Evolutionary conservation across 2,797 vertebrate species (phyloP).

Genomic region (Phylloscopus collybita): DNA sequence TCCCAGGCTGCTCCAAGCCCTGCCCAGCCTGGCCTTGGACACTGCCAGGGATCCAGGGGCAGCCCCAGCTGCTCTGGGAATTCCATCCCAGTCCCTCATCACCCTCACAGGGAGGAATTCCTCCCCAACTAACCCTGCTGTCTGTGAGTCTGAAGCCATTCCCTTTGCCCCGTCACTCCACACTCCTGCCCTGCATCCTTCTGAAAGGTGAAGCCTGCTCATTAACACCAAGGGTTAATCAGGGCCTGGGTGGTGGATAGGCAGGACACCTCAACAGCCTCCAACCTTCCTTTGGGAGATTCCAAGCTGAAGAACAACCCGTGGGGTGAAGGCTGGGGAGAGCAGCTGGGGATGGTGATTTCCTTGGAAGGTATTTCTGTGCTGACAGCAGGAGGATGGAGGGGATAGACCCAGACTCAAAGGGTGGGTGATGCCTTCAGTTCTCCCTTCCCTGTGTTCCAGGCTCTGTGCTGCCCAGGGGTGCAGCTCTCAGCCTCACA

Average conservation of each 20-base stretch:
- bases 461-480: too few species aligned
- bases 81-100: neutral
- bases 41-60: neutral
- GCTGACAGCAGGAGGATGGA: neutral
- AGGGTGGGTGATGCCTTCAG: neutral
- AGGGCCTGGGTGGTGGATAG: neutral
- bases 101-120: neutral
- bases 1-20: neutral
- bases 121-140: neutral
- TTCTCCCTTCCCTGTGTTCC: neutral
- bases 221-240: neutral
- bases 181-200: neutral
- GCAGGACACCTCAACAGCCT: neutral
- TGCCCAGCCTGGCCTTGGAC: neutral
- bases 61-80: neutral
- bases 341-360: neutral
- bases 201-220: neutral
- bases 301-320: neutral
- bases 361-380: neutral
- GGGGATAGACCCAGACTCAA: neutral
- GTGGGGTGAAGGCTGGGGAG: neutral
- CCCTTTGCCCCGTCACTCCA: neutral
- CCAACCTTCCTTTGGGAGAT: fast-evolving
- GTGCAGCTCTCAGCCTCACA: neutral
- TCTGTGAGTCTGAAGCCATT: neutral